Conservation (phyloP, 2,888 invertebrate species). For the Diarsia dahlii region DNA sequence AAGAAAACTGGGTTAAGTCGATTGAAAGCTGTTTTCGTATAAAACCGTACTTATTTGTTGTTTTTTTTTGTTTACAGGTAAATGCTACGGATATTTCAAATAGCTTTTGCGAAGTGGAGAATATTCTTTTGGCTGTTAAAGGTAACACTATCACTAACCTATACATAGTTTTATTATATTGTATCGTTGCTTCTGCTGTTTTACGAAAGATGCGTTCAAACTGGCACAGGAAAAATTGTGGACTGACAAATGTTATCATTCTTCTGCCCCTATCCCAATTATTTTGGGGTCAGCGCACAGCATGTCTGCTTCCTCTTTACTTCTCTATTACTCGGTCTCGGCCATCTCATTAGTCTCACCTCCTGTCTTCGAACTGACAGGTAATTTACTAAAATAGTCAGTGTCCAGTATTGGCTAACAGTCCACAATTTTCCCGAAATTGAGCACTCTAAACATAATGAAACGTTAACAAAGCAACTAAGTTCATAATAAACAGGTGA, state of each 20-base stretch:
- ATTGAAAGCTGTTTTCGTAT: conserved; percentile 30
- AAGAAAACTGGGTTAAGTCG: conserved; percentile 31
- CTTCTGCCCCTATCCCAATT: background rate
- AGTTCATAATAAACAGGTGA: conserved; percentile 64
- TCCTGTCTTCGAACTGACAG: background rate
- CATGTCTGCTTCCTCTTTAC: background rate
- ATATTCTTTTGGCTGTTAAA: background rate
- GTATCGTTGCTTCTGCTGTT: background rate
- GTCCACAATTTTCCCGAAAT: background rate
- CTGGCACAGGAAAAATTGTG: background rate
- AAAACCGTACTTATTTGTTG: conserved; percentile 29
- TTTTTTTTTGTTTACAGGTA: conserved; percentile 57
- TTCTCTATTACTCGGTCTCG: too few species aligned
- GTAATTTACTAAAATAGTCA: background rate
- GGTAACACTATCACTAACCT: conserved; percentile 16
- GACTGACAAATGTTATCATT: background rate
- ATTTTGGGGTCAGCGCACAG: background rate
- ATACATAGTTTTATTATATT: background rate
- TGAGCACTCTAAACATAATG: conserved; percentile 3
- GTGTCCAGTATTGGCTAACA: background rate
- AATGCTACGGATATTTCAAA: background rate
- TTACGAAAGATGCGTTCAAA: background rate
- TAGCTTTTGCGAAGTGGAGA: background rate
- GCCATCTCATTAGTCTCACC: too few species aligned
- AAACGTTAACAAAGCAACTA: conserved; percentile 39